Conservation (phyloP, 2,113 vertebrate genomes). For the Origma solitaria region DNA sequence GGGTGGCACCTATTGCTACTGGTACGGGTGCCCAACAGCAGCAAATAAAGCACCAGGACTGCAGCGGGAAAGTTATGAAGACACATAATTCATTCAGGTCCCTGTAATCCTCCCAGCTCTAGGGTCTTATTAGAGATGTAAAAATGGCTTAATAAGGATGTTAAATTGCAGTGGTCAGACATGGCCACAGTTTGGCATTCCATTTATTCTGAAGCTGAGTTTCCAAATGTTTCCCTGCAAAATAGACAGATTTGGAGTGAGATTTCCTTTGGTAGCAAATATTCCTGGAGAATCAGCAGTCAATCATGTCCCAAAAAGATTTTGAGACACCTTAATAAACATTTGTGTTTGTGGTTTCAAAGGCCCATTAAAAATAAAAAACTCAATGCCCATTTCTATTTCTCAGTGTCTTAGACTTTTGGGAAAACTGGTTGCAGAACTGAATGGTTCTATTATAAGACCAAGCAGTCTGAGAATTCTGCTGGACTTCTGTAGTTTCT, state of each 20-base stretch:
- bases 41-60: not conserved
- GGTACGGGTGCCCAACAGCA: not conserved
- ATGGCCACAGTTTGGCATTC: not conserved
- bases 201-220: not conserved
- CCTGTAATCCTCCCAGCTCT: not conserved
- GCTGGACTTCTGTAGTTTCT: not conserved
- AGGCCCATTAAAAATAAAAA: not conserved
- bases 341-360: constrained; percentile 5
- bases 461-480: not conserved
- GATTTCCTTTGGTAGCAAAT: not conserved
- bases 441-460: not conserved
- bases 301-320: not conserved
- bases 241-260: not conserved
- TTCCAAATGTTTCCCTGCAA: not conserved
- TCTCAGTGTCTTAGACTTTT: not conserved
- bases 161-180: not conserved
- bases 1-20: not conserved
- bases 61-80: not conserved
- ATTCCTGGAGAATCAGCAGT: not conserved
- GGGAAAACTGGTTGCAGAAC: not conserved
- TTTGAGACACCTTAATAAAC: constrained; percentile 35
- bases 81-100: not conserved
- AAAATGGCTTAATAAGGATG: not conserved
- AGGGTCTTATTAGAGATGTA: not conserved
- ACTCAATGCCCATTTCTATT: not conserved